Evolutionary conservation across 2,888 invertebrate species (phyloP).

Genomic region (Platypus cylindrus): DNA sequence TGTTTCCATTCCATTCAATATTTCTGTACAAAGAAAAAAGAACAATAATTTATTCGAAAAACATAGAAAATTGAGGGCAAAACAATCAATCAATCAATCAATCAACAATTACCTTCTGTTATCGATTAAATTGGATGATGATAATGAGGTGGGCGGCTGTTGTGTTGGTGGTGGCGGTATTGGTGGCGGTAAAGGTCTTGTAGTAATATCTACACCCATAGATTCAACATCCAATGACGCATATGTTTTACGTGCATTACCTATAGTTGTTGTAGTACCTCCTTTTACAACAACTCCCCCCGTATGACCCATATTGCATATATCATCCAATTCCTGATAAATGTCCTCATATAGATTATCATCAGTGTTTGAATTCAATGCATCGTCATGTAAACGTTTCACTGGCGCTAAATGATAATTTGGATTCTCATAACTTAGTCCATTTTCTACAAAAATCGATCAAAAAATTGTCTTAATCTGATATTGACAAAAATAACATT

Average conservation of each 20-base stretch:
- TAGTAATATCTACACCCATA: conserved; percentile 57
- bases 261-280: too few relatives aligned
- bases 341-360: conserved; percentile 59
- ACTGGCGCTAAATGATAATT: conserved; percentile 76
- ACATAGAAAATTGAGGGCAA: too few relatives aligned
- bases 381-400: conserved; percentile 57
- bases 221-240: conserved; percentile 53
- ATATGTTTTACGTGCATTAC: conserved; percentile 51
- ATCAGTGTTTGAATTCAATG: conserved; percentile 49
- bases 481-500: too few relatives aligned
- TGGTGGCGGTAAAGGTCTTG: conserved; percentile 45
- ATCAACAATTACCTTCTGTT: conserved; percentile 38
- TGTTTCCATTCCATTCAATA: conserved; percentile 27
- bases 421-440: conserved; percentile 83
- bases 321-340: conserved; percentile 49
- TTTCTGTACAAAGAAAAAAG: conserved; percentile 18
- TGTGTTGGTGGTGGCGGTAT: too few relatives aligned
- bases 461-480: too few relatives aligned
- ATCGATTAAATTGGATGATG: conserved; percentile 34
- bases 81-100: not conserved
- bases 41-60: conserved; percentile 1
- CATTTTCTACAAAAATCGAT: too few relatives aligned
- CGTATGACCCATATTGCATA: conserved; percentile 42
- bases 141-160: too few relatives aligned
- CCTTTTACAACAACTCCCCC: conserved; percentile 36